Evolutionary conservation across 2,888 invertebrate genomes (phyloP), one percentile per base, ranked within the genome.

Genomic region (Halictus ligatus): DNA sequence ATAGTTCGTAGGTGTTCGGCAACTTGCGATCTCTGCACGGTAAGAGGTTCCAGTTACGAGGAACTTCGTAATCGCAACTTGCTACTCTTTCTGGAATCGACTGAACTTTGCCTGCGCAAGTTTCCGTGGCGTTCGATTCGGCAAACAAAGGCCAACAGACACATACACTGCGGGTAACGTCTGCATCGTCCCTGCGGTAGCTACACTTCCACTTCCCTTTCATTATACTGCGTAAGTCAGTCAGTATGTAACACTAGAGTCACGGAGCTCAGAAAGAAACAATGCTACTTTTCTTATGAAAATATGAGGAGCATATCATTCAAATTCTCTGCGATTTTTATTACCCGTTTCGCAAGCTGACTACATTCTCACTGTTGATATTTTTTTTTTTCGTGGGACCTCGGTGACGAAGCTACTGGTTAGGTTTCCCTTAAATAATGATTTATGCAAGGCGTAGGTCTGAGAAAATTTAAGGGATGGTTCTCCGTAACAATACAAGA

Each of bases 121-220:
- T 58, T 73, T 6, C 13, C 1, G 13, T 15, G 18, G 15, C 40
- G n/a, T 75, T 84, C 50, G n/a, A 50, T 78, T 71, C 29, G 35
- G 6, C 54, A 48, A 82, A 78, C 71, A 81, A 76, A 54, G 21
- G 46, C 25, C 71, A 60, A 29, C 50, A 10, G 18, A 18, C 25
- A 18, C 21, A n/a, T 21, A 18, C 40, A 8, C 8, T 40, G 54
- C 21, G 2, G 21, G 8, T 21, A 8, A 54, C 18, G 35, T 18
- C 18, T 7, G 67, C 29, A 7, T 35, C 67, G 15, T 8, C 8
- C 18, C 18, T 3, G 67, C 15, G 29, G 18, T 8, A 67, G 67
- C 18, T 35, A 35, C 60, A 15, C 13, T 25, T 0, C 35, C 29
- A 67, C 64, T 67, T 67, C 35, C 13, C 18, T 35, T 35, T 67